These are phyloP conservation scores for Conchocele bisecta DNA, from an alignment of 2,888 invertebrate genomes.

Conservation along the genomic window DNA sequence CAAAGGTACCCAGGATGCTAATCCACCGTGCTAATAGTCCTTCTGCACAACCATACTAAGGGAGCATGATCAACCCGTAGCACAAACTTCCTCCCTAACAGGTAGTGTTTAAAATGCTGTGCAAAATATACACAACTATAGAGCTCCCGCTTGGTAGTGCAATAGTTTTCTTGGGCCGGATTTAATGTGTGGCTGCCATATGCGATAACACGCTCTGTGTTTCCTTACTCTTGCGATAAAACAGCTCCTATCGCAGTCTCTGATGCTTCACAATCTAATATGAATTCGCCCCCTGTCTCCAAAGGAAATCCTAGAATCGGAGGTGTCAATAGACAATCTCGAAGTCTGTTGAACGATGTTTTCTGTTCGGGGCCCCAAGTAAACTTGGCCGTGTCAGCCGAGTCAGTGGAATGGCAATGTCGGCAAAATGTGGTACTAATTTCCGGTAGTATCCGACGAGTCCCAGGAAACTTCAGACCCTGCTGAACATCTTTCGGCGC, in stretches of 20 bases:
- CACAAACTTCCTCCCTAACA: conserved; percentile 11
- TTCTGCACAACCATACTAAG: neutral
- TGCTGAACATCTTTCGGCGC: conserved; percentile 1
- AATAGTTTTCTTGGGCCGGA: conserved; percentile 19
- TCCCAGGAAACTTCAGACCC: conserved; percentile 11
- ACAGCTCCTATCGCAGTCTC: neutral
- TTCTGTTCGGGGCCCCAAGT: neutral
- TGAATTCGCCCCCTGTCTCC: neutral
- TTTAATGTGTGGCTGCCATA: conserved; percentile 1
- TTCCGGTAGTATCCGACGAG: conserved; percentile 10
- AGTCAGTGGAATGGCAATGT: conserved; percentile 11
- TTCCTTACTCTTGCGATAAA: neutral
- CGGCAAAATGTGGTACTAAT: conserved; percentile 12
- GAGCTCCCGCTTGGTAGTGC: conserved; percentile 23
- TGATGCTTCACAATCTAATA: neutral
- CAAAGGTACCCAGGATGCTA: neutral
- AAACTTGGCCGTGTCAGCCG: conserved; percentile 8
- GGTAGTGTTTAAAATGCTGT: conserved; percentile 10
- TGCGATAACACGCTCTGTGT: neutral
- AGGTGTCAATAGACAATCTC: neutral
- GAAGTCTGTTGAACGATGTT: neutral
- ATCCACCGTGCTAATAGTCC: neutral
- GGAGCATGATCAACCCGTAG: neutral
- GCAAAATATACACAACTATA: conserved; percentile 8
- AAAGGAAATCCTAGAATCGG: conserved; percentile 15